Base-by-base conservation (phyloP, 1,140 invertebrate species). In the Heliconius hermathena region DNA sequence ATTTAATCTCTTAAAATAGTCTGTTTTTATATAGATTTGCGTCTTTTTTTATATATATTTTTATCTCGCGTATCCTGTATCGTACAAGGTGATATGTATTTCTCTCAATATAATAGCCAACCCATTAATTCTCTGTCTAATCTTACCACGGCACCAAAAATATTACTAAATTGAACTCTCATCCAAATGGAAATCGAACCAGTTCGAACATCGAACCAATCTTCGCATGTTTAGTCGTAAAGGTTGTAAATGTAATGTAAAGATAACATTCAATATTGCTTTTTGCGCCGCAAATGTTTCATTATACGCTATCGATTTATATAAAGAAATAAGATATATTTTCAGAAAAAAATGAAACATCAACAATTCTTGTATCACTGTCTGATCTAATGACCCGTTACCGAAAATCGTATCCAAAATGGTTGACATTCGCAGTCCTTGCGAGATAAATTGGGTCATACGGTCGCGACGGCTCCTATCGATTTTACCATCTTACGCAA, bases 401-500 rank as follows among this genome's bases (percentile, higher is more conserved):
- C 79, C 82, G 71, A 83, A 81, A 81, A 78, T 71, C 77, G 79
- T 60, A 49, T 76, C 71, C 71, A 46, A 79, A 74, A 82, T 79
- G 76, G 76, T 79, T 79, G 80, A 83, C 80, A 85, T 85, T 84
- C 77, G 78, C 76, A 82, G 84, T 82, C 81, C 82, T 82, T 84
- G 80, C 78, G 81, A 84, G 84, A 88, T 88, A 84, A 91, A 88
- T 89, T 90, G 84, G 90, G 90, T 92, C 89, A 88, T 85, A 87
- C 87, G 82, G 86, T 86, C 89, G 87, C 86, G 90, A 87, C 87
- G 83, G 83, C 77, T 85, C 79, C 81, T 89, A 92, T 91, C 90
- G 89, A 92, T 92, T 91, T 90, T 89, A 84, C 83, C 80, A 89
- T 89, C 89, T 92, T 86, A 87, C 87, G 85, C 85, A 87, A 91